Base-by-base conservation (phyloP, 2,113 vertebrate genomes). In the Atrichornis clamosus region DNA sequence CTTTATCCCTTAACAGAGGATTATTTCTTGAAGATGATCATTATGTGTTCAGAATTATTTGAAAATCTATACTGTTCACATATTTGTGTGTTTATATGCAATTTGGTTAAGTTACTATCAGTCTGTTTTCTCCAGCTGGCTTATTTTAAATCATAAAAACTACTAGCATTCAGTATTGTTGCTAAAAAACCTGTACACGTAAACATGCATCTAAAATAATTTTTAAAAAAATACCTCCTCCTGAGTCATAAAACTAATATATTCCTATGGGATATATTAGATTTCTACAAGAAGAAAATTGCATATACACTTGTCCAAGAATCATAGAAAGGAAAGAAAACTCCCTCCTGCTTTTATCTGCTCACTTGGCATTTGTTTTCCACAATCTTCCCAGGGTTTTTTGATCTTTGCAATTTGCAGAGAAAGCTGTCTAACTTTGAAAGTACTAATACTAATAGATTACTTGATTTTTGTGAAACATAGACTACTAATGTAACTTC, bases 101-200 rank as follows among this genome's bases (percentile, higher is more conserved):
- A 65, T 42, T 93, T 20, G 28, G 13, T 95, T 92, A 94, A 30
- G 46, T 89, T 33, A 1, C 84, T 90, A 53, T 72, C 42, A 78
- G 20, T 49, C 41, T 69, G 37, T 59, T 96, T 93, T 84, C 85
- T 91, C 77, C 62, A 6, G 3, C 4, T 70, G 53, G 26, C 26
- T 84, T 69, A 89, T 89, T 93, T 94, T 80, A 96, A 96, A 94
- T 85, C 95, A 28, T n/a, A 91, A 69, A 97, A 97, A 67, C 73
- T 91, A 89, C 58, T 77, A 87, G 15, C 30, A 88, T 95, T 94
- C 67, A 92, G 28, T 73, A 33, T 32, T 94, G 52, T 49, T 97
- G 63, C 37, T n/a, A 73, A 79, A 93, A 95, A 60, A 28, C 21
- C 47, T 58, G 59, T 82, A 94, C 73, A 33, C 62, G 44, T 83